phyloP scores from a whole-genome alignment of 2,797 vertebrate genomes.

The Ficedula albicollis region DNA sequence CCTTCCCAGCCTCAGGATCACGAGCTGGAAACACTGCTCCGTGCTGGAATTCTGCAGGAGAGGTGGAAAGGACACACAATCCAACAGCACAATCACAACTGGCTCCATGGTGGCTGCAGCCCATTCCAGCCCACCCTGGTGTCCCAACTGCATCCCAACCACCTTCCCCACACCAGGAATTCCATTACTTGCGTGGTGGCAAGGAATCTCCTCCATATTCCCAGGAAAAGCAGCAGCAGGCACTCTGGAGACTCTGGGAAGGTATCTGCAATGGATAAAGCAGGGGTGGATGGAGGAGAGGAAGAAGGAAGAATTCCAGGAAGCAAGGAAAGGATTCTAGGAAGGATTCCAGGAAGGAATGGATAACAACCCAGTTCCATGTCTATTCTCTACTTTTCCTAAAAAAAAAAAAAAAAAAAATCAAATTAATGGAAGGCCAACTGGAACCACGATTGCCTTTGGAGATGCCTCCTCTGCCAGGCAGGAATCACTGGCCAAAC shows the following conservation, averaged over 20 bases:
- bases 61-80: background rate
- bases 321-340: background rate
- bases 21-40: rapidly evolving
- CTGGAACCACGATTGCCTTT: rapidly evolving
- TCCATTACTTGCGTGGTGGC: background rate
- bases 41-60: background rate
- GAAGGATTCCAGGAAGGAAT: background rate
- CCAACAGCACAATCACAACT: background rate
- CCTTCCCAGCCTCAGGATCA: background rate
- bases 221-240: background rate
- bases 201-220: background rate
- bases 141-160: background rate
- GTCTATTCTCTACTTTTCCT: background rate
- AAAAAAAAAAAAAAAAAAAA: background rate
- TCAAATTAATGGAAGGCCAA: background rate
- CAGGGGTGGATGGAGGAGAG: background rate
- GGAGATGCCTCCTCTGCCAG: rapidly evolving
- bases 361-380: background rate
- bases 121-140: background rate
- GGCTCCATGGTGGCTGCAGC: background rate
- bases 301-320: background rate
- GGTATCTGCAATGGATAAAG: background rate
- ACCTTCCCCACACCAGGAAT: background rate
- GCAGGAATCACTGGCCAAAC: background rate
- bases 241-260: background rate